A percentile compares a stretch with the other conserved stretches of the same genome.
These are phyloP conservation scores for Oeneis ivallda DNA, from an alignment of 2,888 invertebrate genomes.

Conservation along the genomic window DNA sequence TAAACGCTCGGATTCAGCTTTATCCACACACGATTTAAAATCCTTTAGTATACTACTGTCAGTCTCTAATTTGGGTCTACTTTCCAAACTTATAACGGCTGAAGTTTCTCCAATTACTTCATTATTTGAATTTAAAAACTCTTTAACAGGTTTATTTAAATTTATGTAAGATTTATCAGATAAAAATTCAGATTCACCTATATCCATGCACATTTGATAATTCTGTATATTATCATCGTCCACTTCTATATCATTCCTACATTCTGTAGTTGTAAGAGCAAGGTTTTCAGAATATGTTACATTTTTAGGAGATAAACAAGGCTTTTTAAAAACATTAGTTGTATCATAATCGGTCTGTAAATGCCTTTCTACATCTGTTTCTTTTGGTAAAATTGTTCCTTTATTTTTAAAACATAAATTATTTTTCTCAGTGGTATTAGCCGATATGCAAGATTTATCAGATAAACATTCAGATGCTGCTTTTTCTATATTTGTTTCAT, in stretches of 20 bases:
- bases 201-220: not conserved
- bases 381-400: no score
- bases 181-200: not conserved
- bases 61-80: not conserved
- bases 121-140: not conserved
- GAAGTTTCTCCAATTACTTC: constrained; percentile 1
- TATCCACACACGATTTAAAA: not conserved
- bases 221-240: no score
- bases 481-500: not conserved
- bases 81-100: not conserved
- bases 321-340: not conserved
- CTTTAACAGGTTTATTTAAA: not conserved
- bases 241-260: not conserved
- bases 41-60: not conserved
- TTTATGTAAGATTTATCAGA: not conserved
- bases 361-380: no score
- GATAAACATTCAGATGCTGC: not conserved
- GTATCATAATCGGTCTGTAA: no score
- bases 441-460: not conserved
- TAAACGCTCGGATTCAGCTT: not conserved
- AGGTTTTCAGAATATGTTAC: not conserved
- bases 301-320: not conserved
- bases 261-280: not conserved
- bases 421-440: not conserved
- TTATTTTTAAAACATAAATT: not conserved